Conservation (phyloP, 1,140 invertebrate genomes). For the Bilobella aurantiaca region DNA sequence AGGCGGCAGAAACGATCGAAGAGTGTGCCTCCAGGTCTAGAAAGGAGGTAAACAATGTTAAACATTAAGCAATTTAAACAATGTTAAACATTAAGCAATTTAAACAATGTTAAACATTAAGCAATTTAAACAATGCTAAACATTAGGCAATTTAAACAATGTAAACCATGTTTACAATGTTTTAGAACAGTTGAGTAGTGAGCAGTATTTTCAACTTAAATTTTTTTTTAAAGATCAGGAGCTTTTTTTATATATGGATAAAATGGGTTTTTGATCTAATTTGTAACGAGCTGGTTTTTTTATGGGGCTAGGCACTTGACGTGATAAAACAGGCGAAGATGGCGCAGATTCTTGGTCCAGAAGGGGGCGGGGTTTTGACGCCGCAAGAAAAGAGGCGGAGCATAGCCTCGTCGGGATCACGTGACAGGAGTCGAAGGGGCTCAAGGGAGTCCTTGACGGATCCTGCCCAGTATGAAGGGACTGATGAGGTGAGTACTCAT, state of each 20-base stretch:
- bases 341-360: constrained; percentile 52
- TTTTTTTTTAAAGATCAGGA: too few relatives aligned
- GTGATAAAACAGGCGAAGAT: constrained; percentile 81
- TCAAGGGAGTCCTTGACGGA: constrained; percentile 52
- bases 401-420: constrained; percentile 40
- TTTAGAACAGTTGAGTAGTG: too few relatives aligned
- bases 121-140: too few relatives aligned
- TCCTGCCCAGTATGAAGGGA: constrained; percentile 48
- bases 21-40: constrained; percentile 88
- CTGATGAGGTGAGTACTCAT: constrained; percentile 54
- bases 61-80: background rate
- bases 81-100: background rate
- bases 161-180: too few relatives aligned
- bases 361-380: constrained; percentile 36
- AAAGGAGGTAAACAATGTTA: constrained; percentile 60
- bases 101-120: background rate
- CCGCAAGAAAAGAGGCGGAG: constrained; percentile 41
- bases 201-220: too few relatives aligned
- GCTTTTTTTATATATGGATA: too few relatives aligned
- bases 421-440: constrained; percentile 45
- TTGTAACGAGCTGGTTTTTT: constrained; percentile 7
- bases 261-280: background rate
- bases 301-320: constrained; percentile 60
- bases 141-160: too few relatives aligned
- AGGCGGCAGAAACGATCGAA: constrained; percentile 95